phyloP scores from a whole-genome alignment of 2,797 vertebrate species.

The Enteromius unitaeniatus region DNA sequence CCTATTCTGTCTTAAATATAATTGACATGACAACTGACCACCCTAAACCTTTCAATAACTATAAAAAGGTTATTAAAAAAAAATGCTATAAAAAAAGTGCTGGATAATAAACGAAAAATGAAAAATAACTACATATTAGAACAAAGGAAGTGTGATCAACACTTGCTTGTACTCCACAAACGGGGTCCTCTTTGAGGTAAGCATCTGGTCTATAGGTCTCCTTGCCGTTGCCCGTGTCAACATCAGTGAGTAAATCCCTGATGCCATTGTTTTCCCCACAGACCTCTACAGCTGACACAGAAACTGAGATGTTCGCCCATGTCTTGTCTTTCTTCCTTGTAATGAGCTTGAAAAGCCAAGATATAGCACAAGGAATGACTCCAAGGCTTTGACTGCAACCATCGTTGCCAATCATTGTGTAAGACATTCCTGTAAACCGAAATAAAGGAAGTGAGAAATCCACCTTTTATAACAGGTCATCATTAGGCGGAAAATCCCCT shows the following conservation, averaged over 20 bases:
- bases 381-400: conserved; percentile 90
- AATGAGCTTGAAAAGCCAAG: conserved; percentile 96
- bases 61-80: no score
- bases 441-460: background rate
- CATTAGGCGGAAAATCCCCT: background rate
- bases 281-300: conserved; percentile 94
- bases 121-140: background rate
- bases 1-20: background rate
- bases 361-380: conserved; percentile 94
- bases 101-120: background rate
- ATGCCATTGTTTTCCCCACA: conserved; percentile 94
- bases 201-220: conserved; percentile 89
- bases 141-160: background rate
- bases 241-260: conserved; percentile 90
- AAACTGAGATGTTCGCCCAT: conserved; percentile 91
- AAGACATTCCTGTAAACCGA: conserved; percentile 87
- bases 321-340: conserved; percentile 94
- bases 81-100: no score
- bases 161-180: conserved; percentile 91
- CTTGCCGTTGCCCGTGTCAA: conserved; percentile 84
- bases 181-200: conserved; percentile 90
- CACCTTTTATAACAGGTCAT: background rate
- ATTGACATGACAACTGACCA: background rate
- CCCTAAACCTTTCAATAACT: background rate
- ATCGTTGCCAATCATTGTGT: conserved; percentile 94